Evolutionary conservation across 2,113 vertebrate genomes (phyloP).

Genomic region (Rhizomys pruinosus): DNA sequence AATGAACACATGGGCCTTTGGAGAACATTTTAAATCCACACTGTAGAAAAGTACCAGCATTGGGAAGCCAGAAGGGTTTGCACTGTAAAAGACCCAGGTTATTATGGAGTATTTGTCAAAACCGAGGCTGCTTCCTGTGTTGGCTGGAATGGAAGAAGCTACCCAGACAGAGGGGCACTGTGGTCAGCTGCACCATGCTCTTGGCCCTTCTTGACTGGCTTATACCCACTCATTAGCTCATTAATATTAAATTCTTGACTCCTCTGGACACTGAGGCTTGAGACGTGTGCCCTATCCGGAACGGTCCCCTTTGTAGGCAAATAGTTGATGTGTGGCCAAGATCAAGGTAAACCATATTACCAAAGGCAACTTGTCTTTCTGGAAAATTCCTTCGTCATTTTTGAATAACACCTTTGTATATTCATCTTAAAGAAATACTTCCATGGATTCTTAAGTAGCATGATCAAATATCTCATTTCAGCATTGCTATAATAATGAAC

Average conservation of each 20-base stretch:
- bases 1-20: not conserved
- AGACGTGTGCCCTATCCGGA: not conserved
- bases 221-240: not conserved
- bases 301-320: not conserved
- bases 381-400: not conserved
- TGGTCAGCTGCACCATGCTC: accelerated
- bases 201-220: too few relatives aligned
- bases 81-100: not conserved
- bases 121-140: not conserved
- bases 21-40: not conserved
- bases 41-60: not conserved
- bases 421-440: slow-evolving; percentile 26
- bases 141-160: not conserved
- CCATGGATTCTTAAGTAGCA: not conserved
- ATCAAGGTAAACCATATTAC: not conserved
- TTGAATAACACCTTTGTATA: not conserved
- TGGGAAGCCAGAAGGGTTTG: not conserved
- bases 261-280: not conserved
- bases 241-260: not conserved
- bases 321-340: not conserved
- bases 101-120: not conserved
- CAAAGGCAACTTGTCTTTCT: not conserved
- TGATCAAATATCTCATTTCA: not conserved
- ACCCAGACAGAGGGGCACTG: not conserved
- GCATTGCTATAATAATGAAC: not conserved